Evolutionary conservation across 2,113 vertebrate genomes (phyloP).

Genomic region (Mirza zaza): DNA sequence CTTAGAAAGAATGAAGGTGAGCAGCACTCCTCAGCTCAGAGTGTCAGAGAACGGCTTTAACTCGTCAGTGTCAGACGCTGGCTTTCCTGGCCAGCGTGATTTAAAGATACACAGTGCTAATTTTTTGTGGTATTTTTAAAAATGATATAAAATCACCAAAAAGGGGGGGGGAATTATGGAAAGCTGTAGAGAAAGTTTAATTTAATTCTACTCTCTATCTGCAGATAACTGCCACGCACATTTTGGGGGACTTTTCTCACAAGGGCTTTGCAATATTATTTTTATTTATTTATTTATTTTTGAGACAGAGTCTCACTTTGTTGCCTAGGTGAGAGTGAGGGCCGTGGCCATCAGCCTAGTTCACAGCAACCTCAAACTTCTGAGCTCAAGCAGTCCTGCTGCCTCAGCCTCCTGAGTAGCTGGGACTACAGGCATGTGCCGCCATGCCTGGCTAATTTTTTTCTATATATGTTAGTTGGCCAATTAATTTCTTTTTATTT

Average conservation of each 20-base stretch:
- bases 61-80: too few species aligned
- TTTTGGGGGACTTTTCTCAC: not conserved
- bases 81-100: not conserved
- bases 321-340: too few species aligned
- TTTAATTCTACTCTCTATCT: not conserved
- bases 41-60: not conserved
- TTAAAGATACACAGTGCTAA: not conserved
- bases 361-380: too few species aligned
- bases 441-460: too few species aligned
- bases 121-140: not conserved
- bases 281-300: too few species aligned
- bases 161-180: not conserved
- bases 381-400: too few species aligned
- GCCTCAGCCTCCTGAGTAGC: too few species aligned
- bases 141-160: not conserved
- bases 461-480: too few species aligned
- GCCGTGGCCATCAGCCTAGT: too few species aligned
- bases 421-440: too few species aligned
- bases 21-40: not conserved
- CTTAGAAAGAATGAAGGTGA: not conserved
- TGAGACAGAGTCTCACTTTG: too few species aligned
- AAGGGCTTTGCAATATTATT: not conserved
- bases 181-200: not conserved
- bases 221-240: not conserved
- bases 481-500: too few species aligned